Conservation (phyloP, 2,888 invertebrate species). For the Notodonta dromedarius region DNA sequence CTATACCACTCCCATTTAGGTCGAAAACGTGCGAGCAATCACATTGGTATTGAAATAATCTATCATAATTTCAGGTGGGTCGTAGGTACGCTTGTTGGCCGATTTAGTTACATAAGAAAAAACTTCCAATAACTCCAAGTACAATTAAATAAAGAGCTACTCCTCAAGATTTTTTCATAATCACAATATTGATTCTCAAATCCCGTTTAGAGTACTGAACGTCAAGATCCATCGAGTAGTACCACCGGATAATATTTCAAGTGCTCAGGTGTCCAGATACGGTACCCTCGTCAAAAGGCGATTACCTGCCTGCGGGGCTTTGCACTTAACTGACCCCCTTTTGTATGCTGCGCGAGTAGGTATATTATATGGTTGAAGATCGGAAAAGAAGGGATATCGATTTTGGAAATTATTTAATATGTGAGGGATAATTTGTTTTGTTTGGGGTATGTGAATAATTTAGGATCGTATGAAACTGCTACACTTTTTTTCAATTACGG, state of each 20-base stretch:
- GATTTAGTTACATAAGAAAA: no score
- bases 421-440: no score
- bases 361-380: background rate
- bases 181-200: background rate
- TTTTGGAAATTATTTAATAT: background rate
- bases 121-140: no score
- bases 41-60: no score
- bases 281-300: slow-evolving; percentile 8
- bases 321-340: slow-evolving; percentile 3
- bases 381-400: background rate
- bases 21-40: no score
- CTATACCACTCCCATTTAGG: no score
- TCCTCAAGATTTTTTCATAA: background rate
- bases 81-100: no score
- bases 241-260: slow-evolving; percentile 8
- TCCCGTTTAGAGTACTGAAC: background rate
- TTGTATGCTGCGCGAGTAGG: background rate
- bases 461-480: no score
- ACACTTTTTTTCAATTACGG: no score
- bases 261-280: slow-evolving; percentile 8
- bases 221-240: slow-evolving; percentile 4
- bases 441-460: no score
- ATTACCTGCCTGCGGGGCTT: slow-evolving; percentile 6
- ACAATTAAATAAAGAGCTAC: no score
- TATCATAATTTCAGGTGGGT: no score